Evolutionary conservation across 30 jellyfish, hydroid and myxozoan species (phyloP).

Genomic region (Aurelia aurita): DNA sequence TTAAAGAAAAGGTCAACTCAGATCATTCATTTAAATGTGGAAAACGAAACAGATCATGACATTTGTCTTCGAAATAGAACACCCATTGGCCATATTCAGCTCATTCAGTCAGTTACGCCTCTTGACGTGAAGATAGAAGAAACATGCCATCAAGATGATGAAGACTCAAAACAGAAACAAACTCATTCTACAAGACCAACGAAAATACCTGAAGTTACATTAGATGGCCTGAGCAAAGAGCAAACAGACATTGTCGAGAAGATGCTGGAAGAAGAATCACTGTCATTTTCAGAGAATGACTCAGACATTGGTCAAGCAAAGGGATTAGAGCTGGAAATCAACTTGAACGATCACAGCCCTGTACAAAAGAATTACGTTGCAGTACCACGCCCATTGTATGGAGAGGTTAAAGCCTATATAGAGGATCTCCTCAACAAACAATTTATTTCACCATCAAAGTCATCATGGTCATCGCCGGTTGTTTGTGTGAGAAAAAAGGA

Average conservation of each 20-base stretch:
- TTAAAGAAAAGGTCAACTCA: conserved; percentile 14
- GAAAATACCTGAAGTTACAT: not conserved
- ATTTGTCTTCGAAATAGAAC: conserved; percentile 18
- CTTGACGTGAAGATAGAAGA: too few species aligned
- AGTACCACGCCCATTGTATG: conserved; percentile 42
- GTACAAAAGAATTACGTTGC: conserved; percentile 27
- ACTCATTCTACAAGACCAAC: not conserved
- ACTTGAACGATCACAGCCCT: conserved; percentile 30
- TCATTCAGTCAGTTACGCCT: conserved; percentile 4
- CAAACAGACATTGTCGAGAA: conserved; percentile 6
- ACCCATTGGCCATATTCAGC: conserved; percentile 9
- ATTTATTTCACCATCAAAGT: conserved; percentile 16
- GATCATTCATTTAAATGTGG: conserved; percentile 22
- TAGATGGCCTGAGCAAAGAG: conserved; percentile 31
- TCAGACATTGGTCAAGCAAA: conserved; percentile 28
- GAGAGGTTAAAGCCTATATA: conserved; percentile 37
- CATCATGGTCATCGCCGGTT: conserved; percentile 52
- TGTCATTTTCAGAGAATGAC: conserved; percentile 35
- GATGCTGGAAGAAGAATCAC: conserved; percentile 21
- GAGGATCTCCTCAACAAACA: conserved; percentile 36
- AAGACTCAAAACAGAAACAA: not conserved
- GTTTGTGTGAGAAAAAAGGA: conserved; percentile 48
- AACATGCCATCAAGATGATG: too few species aligned
- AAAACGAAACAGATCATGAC: conserved; percentile 15
- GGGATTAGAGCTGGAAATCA: conserved; percentile 9